These are phyloP conservation scores for Myocastor coypus DNA, from an alignment of 2,113 vertebrate species.

Conservation along the genomic window DNA sequence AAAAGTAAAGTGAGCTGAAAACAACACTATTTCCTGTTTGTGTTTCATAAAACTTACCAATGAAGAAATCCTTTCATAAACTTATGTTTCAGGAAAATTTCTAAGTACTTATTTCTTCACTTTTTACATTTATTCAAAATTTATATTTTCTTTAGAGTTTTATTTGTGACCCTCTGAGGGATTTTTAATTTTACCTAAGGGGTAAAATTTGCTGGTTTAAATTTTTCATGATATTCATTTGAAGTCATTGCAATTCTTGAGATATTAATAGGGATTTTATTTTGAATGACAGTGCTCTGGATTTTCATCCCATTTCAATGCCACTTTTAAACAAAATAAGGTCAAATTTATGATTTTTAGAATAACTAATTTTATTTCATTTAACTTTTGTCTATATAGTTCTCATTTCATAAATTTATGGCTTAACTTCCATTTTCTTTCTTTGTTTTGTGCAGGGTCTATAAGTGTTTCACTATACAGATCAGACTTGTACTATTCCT, in stretches of 20 bases:
- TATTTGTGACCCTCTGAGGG: neutral
- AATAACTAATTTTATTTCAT: neutral
- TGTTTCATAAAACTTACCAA: neutral
- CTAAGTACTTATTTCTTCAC: neutral
- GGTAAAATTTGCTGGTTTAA: neutral
- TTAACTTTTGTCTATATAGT: neutral
- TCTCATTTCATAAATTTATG: too few relatives aligned
- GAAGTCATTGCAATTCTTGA: neutral
- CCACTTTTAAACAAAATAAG: neutral
- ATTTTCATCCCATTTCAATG: neutral
- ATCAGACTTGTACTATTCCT: neutral
- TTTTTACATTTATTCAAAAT: neutral
- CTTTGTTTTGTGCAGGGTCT: too few relatives aligned
- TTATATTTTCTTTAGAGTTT: neutral
- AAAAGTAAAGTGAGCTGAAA: neutral
- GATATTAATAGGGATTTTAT: neutral
- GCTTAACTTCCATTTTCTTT: too few relatives aligned
- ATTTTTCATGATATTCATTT: neutral
- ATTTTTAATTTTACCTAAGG: neutral
- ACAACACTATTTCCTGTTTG: neutral
- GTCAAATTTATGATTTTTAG: neutral
- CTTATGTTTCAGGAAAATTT: neutral
- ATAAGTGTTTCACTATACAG: too few relatives aligned
- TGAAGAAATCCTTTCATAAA: neutral
- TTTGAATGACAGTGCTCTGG: neutral